Evolutionary conservation across 64 coral and sea anemone genomes (phyloP).

Genomic region (Actinia tenebrosa): DNA sequence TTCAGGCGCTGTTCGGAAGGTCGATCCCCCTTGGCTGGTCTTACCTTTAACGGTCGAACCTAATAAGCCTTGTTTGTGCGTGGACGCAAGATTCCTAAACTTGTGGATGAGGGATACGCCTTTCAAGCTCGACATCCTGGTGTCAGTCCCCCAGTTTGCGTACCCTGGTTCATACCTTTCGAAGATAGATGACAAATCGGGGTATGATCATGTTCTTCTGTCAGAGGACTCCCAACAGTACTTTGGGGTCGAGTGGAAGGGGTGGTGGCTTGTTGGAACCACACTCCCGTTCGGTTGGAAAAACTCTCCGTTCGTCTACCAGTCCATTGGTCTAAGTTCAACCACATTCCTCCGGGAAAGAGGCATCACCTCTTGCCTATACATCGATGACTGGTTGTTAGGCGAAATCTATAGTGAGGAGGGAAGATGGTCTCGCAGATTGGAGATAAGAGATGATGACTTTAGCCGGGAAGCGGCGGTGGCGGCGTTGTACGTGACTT

Average conservation of each 20-base stretch:
- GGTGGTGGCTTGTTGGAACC: constrained; percentile 29
- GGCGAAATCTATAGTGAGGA: not conserved
- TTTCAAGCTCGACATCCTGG: constrained; percentile 15
- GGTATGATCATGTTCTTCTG: constrained; percentile 27
- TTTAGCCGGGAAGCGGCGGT: constrained; percentile 2
- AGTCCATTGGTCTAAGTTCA: constrained; percentile 10
- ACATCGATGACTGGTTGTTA: not conserved
- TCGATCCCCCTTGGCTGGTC: too few relatives aligned
- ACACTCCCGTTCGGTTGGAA: constrained; percentile 31
- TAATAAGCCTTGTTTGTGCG: too few relatives aligned
- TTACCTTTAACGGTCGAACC: too few relatives aligned
- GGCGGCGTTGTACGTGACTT: not conserved
- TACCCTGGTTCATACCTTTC: constrained; percentile 16
- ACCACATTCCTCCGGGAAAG: not conserved
- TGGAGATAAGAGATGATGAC: not conserved
- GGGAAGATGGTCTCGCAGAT: not conserved
- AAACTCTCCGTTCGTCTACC: constrained; percentile 24
- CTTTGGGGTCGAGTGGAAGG: constrained; percentile 30
- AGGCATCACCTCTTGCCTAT: not conserved
- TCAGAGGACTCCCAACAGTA: constrained; percentile 1
- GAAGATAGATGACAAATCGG: constrained; percentile 22
- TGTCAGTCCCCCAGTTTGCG: not conserved
- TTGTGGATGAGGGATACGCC: constrained; percentile 23
- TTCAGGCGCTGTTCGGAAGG: too few relatives aligned
- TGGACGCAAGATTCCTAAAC: too few relatives aligned